Conservation (phyloP, 2,888 invertebrate genomes). For the Linnaemya tessellans region DNA sequence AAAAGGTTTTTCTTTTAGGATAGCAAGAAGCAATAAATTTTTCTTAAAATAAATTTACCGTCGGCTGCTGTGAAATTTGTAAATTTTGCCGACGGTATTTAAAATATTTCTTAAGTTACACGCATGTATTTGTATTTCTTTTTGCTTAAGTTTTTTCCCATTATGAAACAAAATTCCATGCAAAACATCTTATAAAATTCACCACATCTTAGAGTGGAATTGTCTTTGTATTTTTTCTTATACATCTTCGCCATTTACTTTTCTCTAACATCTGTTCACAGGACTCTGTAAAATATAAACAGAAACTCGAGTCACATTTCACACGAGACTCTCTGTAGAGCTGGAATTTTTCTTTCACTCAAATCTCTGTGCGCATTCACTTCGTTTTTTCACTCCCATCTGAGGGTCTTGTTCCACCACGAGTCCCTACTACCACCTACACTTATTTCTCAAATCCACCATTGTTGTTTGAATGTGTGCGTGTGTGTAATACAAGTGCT, state of each 20-base stretch:
- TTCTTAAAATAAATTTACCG: conserved; percentile 8
- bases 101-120: background rate
- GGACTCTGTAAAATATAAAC: background rate
- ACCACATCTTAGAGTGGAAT: conserved; percentile 72
- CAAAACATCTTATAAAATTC: conserved; percentile 70
- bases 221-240: background rate
- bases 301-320: background rate
- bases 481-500: background rate
- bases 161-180: conserved; percentile 8
- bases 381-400: conserved; percentile 11
- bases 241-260: conserved; percentile 14
- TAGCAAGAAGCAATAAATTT: background rate
- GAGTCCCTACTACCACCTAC: conserved; percentile 42
- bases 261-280: conserved; percentile 2
- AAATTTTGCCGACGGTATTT: conserved; percentile 67
- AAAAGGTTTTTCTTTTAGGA: too few species aligned
- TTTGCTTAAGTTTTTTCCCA: conserved; percentile 9
- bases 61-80: background rate
- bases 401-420: conserved; percentile 10
- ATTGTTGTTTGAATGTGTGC: background rate
- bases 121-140: background rate
- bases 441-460: conserved; percentile 13
- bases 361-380: conserved; percentile 55
- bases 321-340: conserved; percentile 3
- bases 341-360: conserved; percentile 47